Base-by-base conservation (phyloP, 2,797 vertebrate species). In the Sphenopsis melanotis region DNA sequence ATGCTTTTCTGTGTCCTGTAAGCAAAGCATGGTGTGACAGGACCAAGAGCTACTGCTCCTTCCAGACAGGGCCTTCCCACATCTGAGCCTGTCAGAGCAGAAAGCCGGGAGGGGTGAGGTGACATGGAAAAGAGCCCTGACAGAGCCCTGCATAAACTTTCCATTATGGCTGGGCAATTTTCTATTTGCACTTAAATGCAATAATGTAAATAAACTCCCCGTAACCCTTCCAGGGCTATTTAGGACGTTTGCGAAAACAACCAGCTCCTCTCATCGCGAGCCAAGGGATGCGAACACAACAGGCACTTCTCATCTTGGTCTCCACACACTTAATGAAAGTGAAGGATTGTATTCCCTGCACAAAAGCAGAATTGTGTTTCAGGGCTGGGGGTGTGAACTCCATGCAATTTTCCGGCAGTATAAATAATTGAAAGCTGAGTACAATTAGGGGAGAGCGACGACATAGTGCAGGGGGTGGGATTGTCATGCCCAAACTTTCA, bases 271-370 rank as follows among this genome's bases (percentile, higher is more conserved):
- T 97, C 94, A 94, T 95, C 88, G 0, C 0, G 18, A 95, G 97
- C 97, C 97, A 97, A 97, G 93, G 94, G 96, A 97, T 96, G 94
- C 79, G 90, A 95, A 63, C 95, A 91, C 94, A 96, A 97, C 91
- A 92, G 95, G 94, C 95, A 92, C 81, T 95, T 95, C 95, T 97
- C 95, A 95, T 97, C 95, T 91, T 34, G 10, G 75, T 96, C 95
- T 89, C 89, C 3, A 0, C 84, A 94, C 92, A 79, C 95, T 96
- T 92, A 82, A 92, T 95, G 91, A 96, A 97, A 97, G 96, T 97
- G 94, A 97, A 97, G 95, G 96, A 96, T 95, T 96, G 93, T 95
- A 37, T 75, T 95, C 93, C 90, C 77, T 1, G 18, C 61, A 97
- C 94, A 97, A 96, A 97, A 97, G 93, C 26, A 0, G 94, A 96